A percentile compares a stretch with the other conserved stretches of the same genome.
These are phyloP conservation scores for Nebria brevicollis DNA, from an alignment of 2,888 invertebrate genomes.

Conservation along the genomic window DNA sequence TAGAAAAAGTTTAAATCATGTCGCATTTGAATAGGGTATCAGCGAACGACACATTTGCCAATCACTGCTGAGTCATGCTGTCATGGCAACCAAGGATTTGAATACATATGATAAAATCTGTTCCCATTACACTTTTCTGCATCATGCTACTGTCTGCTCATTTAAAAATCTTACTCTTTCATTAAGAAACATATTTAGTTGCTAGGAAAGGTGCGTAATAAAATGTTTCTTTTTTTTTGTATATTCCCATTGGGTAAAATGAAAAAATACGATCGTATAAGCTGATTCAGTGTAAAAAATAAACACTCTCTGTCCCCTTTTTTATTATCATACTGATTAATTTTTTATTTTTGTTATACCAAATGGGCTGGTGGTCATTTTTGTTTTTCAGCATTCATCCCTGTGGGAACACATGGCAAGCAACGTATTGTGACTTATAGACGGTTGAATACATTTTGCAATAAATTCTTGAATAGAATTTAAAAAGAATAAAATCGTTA, in stretches of 20 bases:
- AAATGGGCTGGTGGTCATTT: neutral
- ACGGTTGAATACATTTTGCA: neutral
- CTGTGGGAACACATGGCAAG: neutral
- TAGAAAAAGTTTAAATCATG: neutral
- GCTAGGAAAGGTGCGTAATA: neutral
- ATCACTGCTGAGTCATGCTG: neutral
- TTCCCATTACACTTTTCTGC: neutral
- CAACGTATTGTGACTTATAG: neutral
- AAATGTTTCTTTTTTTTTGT: too few relatives aligned
- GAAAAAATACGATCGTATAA: too few relatives aligned
- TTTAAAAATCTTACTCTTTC: neutral
- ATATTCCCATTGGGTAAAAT: too few relatives aligned
- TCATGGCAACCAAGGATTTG: neutral
- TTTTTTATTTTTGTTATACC: neutral
- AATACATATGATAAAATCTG: constrained; percentile 1
- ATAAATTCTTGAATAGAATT: neutral
- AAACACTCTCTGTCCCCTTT: too few relatives aligned
- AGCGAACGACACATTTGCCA: neutral
- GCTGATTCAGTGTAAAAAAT: too few relatives aligned
- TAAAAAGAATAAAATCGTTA: neutral
- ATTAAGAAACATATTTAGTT: neutral
- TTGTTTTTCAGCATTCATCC: neutral
- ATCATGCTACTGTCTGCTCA: neutral
- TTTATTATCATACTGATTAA: neutral
- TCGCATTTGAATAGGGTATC: constrained; percentile 1